Base-by-base conservation (phyloP, 2,888 invertebrate genomes). In the Chironomus tentans region DNA sequence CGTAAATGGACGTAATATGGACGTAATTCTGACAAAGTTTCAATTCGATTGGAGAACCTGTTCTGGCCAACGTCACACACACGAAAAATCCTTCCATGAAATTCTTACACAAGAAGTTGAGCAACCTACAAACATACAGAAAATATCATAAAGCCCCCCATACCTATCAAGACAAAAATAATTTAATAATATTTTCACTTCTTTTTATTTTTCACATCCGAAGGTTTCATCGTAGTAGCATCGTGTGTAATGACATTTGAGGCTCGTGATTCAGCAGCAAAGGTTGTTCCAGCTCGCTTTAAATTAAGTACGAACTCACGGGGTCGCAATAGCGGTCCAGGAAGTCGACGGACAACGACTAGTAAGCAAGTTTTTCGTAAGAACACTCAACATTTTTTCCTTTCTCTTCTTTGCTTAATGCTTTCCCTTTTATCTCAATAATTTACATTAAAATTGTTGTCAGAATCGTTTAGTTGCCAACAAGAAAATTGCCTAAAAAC, bases 241-340 rank as follows among this genome's bases (percentile, higher is more conserved):
- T 96, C 97, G 0, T 97, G 97, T 82, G 98, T 98, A 74, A 95
- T 98, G 92, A 98, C 97, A n/a, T 96, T 98, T 82, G 98, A 98
- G 82, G 95, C 96, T 0, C 88, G 97, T 3, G 98, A 98, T 84
- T 94, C 94, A 78, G 94, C 97, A 0, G 94, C 96, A 2, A 93
- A 92, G 83, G 94, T 97, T 74, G 93, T 94, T 15, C 95, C 95
- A 0, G 93, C 94, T 47, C 87, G 90, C 22, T 86, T 89, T 77
- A 87, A 88, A 79, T 81, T 83, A 4, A 81, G 81, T 22, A 76
- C 78, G 24, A 86, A 80, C 82, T 86, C n/a, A 22, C 13, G 78
- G 75, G 82, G 78, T 76, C 82, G 82, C 77, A 80, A 79, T 38
- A 79, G 80, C 5, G 78, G 81, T 15, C 50, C 13, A 50, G 50